These are phyloP conservation scores for Tethya wilhelma DNA, from an alignment of 37 sponge, comb jelly and placozoan genomes.

Conservation along the genomic window DNA sequence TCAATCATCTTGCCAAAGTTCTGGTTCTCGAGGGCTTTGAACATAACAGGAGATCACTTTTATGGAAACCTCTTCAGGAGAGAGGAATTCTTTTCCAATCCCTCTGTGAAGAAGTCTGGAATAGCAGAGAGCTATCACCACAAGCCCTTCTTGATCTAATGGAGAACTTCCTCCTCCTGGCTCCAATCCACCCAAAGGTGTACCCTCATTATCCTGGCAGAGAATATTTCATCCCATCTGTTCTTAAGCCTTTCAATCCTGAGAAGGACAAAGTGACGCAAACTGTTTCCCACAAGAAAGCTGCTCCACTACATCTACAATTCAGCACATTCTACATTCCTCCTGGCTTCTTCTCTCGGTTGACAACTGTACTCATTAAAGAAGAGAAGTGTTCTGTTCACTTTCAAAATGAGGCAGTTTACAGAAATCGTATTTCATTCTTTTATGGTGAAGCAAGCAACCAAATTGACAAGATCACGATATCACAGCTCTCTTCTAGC, in stretches of 20 bases:
- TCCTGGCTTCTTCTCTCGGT: slow-evolving; percentile 59
- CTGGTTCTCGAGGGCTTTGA: slow-evolving; percentile 24
- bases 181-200: neutral
- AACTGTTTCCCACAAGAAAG: neutral
- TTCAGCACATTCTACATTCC: slow-evolving; percentile 50
- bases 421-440: slow-evolving; percentile 26
- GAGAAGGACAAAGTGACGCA: neutral
- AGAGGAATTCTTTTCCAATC: slow-evolving; percentile 45
- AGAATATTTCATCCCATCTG: slow-evolving; percentile 48
- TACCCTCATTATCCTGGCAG: neutral
- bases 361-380: slow-evolving; percentile 26
- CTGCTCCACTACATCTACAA: slow-evolving; percentile 35
- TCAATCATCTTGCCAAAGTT: slow-evolving; percentile 34
- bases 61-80: slow-evolving; percentile 22
- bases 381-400: neutral
- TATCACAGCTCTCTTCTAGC: neutral
- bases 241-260: neutral
- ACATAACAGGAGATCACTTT: neutral
- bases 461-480: slow-evolving; percentile 26
- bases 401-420: slow-evolving; percentile 28
- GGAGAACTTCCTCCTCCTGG: slow-evolving; percentile 22
- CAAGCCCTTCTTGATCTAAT: slow-evolving; percentile 33
- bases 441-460: slow-evolving; percentile 5
- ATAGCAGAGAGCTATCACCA: neutral
- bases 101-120: too few relatives aligned